phyloP scores from a whole-genome alignment of 2,888 invertebrate species.

The Melanostoma mellinum region DNA sequence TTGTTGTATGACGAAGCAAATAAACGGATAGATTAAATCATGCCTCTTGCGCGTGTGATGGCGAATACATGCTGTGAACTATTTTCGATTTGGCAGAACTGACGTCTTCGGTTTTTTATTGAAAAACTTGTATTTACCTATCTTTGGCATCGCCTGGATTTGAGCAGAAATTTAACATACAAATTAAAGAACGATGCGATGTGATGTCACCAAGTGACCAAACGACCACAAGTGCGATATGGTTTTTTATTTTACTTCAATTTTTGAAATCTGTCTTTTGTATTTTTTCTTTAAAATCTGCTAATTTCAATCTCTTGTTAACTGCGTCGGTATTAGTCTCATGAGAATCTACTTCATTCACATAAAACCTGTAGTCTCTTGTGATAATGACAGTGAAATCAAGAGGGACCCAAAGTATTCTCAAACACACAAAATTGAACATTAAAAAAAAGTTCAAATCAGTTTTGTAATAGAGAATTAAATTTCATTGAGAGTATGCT shows the following conservation, averaged over 20 bases:
- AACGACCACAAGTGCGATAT: no score
- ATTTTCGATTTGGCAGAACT: slow-evolving; percentile 17
- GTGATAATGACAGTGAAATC: slow-evolving; percentile 62
- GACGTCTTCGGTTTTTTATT: background rate
- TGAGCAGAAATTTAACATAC: no score
- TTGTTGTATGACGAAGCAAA: slow-evolving; percentile 17
- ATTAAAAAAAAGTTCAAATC: slow-evolving; percentile 52
- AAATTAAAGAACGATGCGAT: no score
- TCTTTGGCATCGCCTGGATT: slow-evolving; percentile 27
- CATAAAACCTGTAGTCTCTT: slow-evolving; percentile 24
- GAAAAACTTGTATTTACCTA: slow-evolving; percentile 3
- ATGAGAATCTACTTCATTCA: slow-evolving; percentile 32
- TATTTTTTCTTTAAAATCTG: background rate
- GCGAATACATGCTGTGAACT: background rate
- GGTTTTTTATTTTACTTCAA: background rate
- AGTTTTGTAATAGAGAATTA: slow-evolving; percentile 40
- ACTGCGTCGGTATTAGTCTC: slow-evolving; percentile 40
- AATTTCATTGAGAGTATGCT: slow-evolving; percentile 12
- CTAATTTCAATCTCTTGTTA: slow-evolving; percentile 53
- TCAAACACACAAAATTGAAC: slow-evolving; percentile 17
- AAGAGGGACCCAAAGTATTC: background rate
- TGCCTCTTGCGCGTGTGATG: background rate
- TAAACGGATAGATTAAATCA: slow-evolving; percentile 20
- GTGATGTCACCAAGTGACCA: no score
- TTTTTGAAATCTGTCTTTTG: background rate